Percentiles rank a stretch among this genome's conserved stretches.
phyloP scores from a whole-genome alignment of 2,797 vertebrate genomes.

The Cottoperca gobio region DNA sequence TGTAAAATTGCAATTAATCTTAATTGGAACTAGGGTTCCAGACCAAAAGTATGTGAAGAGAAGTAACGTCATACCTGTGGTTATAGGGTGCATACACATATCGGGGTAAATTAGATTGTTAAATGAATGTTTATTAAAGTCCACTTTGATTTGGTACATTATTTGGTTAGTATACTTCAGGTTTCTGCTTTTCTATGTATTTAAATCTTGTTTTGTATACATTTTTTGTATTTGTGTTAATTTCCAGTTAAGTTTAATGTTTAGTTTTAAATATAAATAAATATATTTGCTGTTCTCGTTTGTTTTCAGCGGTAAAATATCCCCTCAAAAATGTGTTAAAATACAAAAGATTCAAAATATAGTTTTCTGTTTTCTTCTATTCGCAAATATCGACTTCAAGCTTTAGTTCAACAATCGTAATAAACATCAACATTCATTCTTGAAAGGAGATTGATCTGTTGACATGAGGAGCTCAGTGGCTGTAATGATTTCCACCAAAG shows the following conservation, averaged over 20 bases:
- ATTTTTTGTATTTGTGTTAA: not conserved
- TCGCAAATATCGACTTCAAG: not conserved
- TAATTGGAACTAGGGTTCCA: not conserved
- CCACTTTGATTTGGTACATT: not conserved
- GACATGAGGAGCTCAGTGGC: not conserved
- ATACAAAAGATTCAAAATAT: not conserved
- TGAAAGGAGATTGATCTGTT: constrained; percentile 3
- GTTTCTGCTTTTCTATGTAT: not conserved
- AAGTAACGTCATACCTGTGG: no score
- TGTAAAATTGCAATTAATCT: not conserved
- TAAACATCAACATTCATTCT: not conserved
- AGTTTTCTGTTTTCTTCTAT: not conserved
- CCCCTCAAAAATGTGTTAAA: no score
- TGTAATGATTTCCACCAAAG: not conserved
- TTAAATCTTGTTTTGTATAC: rapidly evolving
- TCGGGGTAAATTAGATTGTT: not conserved
- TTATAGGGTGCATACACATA: not conserved
- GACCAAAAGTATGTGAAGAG: not conserved
- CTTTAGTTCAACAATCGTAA: not conserved
- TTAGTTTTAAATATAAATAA: no score
- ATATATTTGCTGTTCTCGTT: no score
- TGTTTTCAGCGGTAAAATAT: no score
- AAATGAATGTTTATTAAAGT: not conserved
- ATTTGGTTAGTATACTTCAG: no score
- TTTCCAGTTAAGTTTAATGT: not conserved